Conservation (phyloP, 2,888 invertebrate species). For the Dendrolimus houi region DNA sequence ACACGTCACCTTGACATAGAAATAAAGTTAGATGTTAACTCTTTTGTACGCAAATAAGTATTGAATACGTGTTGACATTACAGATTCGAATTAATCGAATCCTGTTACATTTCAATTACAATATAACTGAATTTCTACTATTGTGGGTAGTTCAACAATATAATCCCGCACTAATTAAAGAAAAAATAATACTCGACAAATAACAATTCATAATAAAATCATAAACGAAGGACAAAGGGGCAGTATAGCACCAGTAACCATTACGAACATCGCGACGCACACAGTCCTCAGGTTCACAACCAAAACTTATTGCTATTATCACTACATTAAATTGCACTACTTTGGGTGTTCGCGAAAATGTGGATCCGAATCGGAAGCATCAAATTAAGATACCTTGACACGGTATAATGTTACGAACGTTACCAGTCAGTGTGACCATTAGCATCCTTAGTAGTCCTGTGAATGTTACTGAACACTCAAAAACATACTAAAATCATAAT, state of each 20-base stretch:
- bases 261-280: slow-evolving; percentile 37
- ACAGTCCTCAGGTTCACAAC: slow-evolving; percentile 62
- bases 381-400: slow-evolving; percentile 28
- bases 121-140: slow-evolving; percentile 62
- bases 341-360: slow-evolving; percentile 49
- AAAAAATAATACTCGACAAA: slow-evolving; percentile 64
- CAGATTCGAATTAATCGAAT: slow-evolving; percentile 20
- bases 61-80: slow-evolving; percentile 4
- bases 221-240: slow-evolving; percentile 50
- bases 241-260: slow-evolving; percentile 54
- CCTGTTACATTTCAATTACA: slow-evolving; percentile 73
- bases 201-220: slow-evolving; percentile 64
- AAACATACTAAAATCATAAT: no score
- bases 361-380: slow-evolving; percentile 49
- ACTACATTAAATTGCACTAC: slow-evolving; percentile 69
- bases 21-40: no score
- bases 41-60: background rate
- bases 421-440: no score
- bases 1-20: no score
- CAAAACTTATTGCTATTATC: slow-evolving; percentile 74
- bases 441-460: no score
- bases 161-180: slow-evolving; percentile 41
- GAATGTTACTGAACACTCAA: no score
- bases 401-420: no score
- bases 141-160: slow-evolving; percentile 55